Conservation (phyloP, 2,797 vertebrate species). For the Rhinichthys osculus region DNA sequence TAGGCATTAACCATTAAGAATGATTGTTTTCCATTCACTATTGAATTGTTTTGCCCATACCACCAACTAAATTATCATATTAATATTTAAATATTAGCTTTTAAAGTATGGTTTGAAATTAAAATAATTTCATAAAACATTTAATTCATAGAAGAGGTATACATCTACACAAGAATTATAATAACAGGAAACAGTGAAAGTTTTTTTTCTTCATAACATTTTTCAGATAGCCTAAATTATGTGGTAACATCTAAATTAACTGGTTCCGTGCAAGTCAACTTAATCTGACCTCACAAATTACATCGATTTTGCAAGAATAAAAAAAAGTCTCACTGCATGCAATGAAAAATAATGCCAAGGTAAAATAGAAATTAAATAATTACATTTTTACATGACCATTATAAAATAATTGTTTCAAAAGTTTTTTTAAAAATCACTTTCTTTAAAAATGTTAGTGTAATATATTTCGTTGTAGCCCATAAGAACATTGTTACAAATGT, state of each 20-base stretch:
- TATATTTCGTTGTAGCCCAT: not conserved
- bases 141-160: not conserved
- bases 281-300: not conserved
- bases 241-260: not conserved
- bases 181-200: not conserved
- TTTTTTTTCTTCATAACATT: not conserved
- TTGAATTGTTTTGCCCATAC: not conserved
- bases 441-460: not conserved
- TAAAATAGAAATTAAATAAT: not conserved
- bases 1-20: not conserved
- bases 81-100: not conserved
- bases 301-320: not conserved
- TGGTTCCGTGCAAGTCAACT: not conserved
- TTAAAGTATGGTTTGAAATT: not conserved
- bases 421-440: not conserved
- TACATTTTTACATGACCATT: not conserved
- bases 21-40: not conserved
- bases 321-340: too few relatives aligned
- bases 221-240: not conserved
- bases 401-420: not conserved
- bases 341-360: not conserved
- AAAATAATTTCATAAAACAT: not conserved
- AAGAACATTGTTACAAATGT: not conserved
- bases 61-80: not conserved
- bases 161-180: not conserved